Base-by-base conservation (phyloP, 2,797 vertebrate genomes). In the Poecilia gillii region DNA sequence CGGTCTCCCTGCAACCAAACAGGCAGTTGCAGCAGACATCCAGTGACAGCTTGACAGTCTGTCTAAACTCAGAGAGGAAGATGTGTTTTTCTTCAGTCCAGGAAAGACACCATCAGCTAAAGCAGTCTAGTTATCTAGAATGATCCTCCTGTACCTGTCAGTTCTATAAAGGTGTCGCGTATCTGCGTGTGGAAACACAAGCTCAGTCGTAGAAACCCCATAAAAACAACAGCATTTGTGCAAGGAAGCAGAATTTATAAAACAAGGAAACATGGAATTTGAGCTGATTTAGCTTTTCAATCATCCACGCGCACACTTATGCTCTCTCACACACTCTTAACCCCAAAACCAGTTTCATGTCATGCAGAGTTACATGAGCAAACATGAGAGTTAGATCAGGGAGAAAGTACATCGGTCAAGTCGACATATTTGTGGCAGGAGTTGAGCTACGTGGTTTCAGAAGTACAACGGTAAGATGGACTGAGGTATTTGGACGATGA, bases 1-100 rank as follows among this genome's bases (percentile, higher is more conserved):
- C 31, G 16, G 80, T 81, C 83, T 81, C 80, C 89, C 88, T 86
- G 80, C 89, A 91, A 87, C 79, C 78, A 85, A 91, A 86, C 82
- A 89, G 81, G 81, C 86, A 81, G 89, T 66, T 45, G 76, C 77
- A 33, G 85, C 80, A 75, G 78, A 79, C 85, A 80, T 84, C 73
- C 87, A 87, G 85, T 91, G 93, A 94, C 94, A 93, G 90, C 81
- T 93, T 94, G 94, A 94, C 94, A 93, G 92, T 87, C 89, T 78
- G 89, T 94, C 88, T 94, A 94, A 94, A 94, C 92, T 89, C 78
- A 87, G 76, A 81, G 45, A 83, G 85, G 83, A 87, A 81, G 81
- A 84, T 68, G 81, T 95, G 92, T 94, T 95, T 94, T 93, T 71
- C 43, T 82, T 84, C 86, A 92, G 87, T 78, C 59, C 76, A 73